Evolutionary conservation across 2,113 vertebrate species (phyloP).

Genomic region (Callithrix jacchus): DNA sequence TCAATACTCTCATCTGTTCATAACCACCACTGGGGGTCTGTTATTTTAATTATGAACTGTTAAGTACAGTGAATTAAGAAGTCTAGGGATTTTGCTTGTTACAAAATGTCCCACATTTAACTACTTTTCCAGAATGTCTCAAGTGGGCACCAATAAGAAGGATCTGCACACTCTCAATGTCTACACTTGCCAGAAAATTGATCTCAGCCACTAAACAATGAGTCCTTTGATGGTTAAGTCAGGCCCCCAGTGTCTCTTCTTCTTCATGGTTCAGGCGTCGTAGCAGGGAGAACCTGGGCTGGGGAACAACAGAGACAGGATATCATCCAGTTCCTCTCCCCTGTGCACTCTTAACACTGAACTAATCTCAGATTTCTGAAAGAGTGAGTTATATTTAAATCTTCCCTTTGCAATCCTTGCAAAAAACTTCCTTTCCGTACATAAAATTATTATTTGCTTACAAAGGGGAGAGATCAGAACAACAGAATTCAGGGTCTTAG

Average conservation of each 20-base stretch:
- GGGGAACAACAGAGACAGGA: too few relatives aligned
- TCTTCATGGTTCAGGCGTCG: not conserved
- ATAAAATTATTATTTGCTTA: not conserved
- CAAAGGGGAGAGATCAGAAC: not conserved
- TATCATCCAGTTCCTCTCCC: fast-evolving
- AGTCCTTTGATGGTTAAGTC: not conserved
- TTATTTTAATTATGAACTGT: not conserved
- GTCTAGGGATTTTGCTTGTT: not conserved
- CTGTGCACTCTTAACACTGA: not conserved
- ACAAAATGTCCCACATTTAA: not conserved
- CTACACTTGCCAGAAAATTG: not conserved
- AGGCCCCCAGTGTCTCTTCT: too few relatives aligned
- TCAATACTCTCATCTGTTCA: not conserved
- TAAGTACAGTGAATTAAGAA: not conserved
- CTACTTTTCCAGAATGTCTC: not conserved
- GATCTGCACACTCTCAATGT: not conserved
- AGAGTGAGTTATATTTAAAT: not conserved
- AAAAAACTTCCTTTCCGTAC: not conserved
- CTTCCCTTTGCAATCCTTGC: not conserved
- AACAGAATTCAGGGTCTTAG: not conserved
- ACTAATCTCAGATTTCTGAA: not conserved
- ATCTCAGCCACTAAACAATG: not conserved
- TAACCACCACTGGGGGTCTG: not conserved
- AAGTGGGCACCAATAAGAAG: too few relatives aligned
- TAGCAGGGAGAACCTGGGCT: not conserved